Conservation (phyloP, 2,888 invertebrate species). For the Glaucopsyche alexis region DNA sequence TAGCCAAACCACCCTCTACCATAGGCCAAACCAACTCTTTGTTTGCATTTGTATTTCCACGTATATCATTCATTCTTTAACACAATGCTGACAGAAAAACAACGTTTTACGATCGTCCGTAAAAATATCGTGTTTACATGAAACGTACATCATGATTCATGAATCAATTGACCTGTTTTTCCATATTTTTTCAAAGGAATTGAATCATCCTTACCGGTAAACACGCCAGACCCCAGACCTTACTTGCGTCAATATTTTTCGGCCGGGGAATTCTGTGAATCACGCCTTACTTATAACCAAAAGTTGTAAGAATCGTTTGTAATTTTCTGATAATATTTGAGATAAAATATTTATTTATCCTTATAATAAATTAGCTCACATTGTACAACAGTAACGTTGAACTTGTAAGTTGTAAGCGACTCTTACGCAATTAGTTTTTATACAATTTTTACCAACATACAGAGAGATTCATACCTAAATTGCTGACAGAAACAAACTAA, state of each 20-base stretch:
- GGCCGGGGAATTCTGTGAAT: not conserved
- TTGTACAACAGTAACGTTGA: too few species aligned
- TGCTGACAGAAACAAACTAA: too few species aligned
- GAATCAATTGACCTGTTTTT: constrained; percentile 13
- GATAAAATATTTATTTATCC: too few species aligned
- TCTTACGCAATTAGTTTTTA: too few species aligned
- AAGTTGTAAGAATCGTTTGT: too few species aligned
- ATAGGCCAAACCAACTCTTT: not conserved
- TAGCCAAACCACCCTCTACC: too few species aligned
- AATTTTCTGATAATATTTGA: too few species aligned
- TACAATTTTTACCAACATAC: too few species aligned
- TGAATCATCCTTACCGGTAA: not conserved
- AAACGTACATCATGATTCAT: not conserved
- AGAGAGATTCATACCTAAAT: too few species aligned
- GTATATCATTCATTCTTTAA: not conserved
- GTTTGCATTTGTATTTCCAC: not conserved
- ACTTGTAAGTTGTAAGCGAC: too few species aligned
- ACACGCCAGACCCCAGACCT: not conserved
- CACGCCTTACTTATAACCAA: not conserved
- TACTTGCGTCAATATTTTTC: not conserved
- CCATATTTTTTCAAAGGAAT: constrained; percentile 1
- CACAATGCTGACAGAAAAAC: constrained; percentile 10
- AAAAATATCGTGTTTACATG: not conserved
- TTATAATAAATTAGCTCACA: too few species aligned
- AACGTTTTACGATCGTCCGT: not conserved